These are phyloP conservation scores for Siniperca knerii DNA, from an alignment of 2,113 vertebrate species.

Conservation along the genomic window DNA sequence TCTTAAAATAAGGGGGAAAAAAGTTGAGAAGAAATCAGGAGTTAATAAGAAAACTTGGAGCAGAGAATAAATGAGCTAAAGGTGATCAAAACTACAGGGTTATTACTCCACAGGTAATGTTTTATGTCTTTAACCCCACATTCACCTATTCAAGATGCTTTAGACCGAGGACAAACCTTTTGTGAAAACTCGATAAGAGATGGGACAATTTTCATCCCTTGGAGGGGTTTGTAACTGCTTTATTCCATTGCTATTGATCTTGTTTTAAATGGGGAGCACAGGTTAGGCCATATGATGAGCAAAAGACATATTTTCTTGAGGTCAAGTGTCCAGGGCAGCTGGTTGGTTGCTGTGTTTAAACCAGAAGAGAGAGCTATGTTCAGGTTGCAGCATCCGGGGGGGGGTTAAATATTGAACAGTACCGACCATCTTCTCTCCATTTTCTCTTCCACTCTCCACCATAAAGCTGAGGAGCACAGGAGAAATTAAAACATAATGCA, in stretches of 20 bases:
- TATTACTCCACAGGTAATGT: background rate
- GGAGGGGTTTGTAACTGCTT: constrained; percentile 59
- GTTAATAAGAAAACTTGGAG: background rate
- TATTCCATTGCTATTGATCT: constrained; percentile 78
- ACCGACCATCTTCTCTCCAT: constrained; percentile 33
- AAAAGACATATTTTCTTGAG: constrained; percentile 67
- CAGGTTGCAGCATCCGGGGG: constrained; percentile 35
- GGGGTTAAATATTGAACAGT: constrained; percentile 76
- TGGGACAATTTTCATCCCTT: constrained; percentile 59
- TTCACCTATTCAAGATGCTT: constrained; percentile 49
- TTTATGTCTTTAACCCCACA: constrained; percentile 51
- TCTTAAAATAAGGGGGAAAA: background rate
- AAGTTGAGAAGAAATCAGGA: background rate
- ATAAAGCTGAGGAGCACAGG: constrained; percentile 59
- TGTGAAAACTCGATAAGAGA: constrained; percentile 70
- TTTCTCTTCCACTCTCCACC: constrained; percentile 16
- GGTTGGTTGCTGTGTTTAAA: constrained; percentile 60
- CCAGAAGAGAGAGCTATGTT: constrained; percentile 45
- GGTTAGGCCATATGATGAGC: constrained; percentile 58
- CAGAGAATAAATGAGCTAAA: background rate
- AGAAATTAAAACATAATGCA: constrained; percentile 84
- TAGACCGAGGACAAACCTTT: constrained; percentile 59
- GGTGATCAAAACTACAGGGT: background rate
- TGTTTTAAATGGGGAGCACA: constrained; percentile 57
- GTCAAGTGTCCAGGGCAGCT: constrained; percentile 42